Evolutionary conservation across 2,797 vertebrate genomes (phyloP), one percentile per base, ranked within the genome.

Genomic region (Myotis planiceps): DNA sequence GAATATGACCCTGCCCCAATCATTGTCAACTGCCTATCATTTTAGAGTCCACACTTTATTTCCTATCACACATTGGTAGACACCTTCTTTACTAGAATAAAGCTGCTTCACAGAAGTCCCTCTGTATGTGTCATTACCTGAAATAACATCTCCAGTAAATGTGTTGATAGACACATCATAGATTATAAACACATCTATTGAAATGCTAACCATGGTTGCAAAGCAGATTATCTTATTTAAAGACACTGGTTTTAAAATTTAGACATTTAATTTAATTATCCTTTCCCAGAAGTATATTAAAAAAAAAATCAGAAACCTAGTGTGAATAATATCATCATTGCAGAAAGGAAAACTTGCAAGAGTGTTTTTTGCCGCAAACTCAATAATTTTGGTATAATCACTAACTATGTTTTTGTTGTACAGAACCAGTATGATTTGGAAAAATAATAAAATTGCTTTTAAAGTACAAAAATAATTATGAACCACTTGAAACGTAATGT

Each of bases 401-500:
- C 98, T 98, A 98, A 98, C 98, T 98, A 98, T 98, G 98, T 99
- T 99, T 99, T 99, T 99, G 98, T 99, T 99, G 99, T 98, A 98
- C 97, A 98, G 97, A 98, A 99, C 98, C 97, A 98, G 97, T 98
- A 98, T 98, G 98, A 98, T 99, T 99, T 98, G 95, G 97, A 98
- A 99, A 99, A 99, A 98, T 98, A 99, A 98, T 98, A 99, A 99
- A 99, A 99, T 99, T 99, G 98, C 99, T 99, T 99, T 99, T 99
- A 99, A 99, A 99, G 99, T 99, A 99, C 99, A 99, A 99, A 99
- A 99, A 99, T 99, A 99, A 99, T 99, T 99, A 99, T 99, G 98
- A 99, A 99, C 98, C 99, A 99, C 98, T 99, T 99, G 98, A 99
- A 99, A 99, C 98, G 98, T 99, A 99, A 99, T 99, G 99, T 99